Evolutionary conservation across 2,113 vertebrate genomes (phyloP), one percentile per base, ranked within the genome.

Genomic region (Calyptommatus sinebrachiatus): DNA sequence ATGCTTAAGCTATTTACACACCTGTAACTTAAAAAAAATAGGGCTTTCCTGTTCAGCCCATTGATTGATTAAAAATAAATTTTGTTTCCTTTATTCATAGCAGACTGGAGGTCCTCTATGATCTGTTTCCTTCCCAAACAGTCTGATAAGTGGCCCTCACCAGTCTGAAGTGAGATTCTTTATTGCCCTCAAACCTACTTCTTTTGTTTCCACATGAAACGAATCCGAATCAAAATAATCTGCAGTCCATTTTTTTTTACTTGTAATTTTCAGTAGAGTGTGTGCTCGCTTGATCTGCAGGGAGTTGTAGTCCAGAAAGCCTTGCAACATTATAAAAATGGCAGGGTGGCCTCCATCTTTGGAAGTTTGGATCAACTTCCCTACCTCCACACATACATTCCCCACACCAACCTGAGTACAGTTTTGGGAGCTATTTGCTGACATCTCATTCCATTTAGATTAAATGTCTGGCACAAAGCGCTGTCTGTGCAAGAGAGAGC

Each of bases 401-500:
- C 20, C 66, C 31, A 57, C 79, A 21, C 7, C 2, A 53, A 48
- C 18, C 79, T 10, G 11, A 68, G 35, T 31, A 45, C 35, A 18
- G 31, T 69, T 75, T 35, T 48, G 41, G 45, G 66, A 81, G 67
- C 35, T 78, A 70, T 81, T 81, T 78, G 78, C 79, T 83, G 71
- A 75, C 72, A 24, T 45, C 50, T 63, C 63, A 29, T 78, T 80
- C 48, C 57, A 65, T 72, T 83, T 77, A 61, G 74, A 81, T 86
- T 73, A 78, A 61, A 48, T 68, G 41, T 77, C 50, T 73, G 78
- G 72, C 46, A 28, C 53, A 53, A 82, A 82, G 48, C 28, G 76
- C 76, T 78, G 71, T 68, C 71, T 77, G n/a, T 53, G 79, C 71
- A 45, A 77, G 71, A 82, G 53, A 63, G 77, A 76, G 84, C 50